Conservation (phyloP, 2,113 vertebrate species). For the Sinocyclocheilus anophthalmus region DNA sequence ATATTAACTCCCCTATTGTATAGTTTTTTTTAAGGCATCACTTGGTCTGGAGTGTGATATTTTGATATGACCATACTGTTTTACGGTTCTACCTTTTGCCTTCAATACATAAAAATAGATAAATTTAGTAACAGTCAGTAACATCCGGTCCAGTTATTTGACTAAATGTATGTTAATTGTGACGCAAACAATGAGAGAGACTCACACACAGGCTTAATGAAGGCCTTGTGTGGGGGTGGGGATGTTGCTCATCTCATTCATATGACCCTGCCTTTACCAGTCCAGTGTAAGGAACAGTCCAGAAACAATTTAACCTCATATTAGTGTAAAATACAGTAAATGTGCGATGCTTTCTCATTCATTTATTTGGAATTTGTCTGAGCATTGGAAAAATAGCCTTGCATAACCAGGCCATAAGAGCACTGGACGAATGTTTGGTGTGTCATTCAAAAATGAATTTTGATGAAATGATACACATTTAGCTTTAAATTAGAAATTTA, state of each 20-base stretch:
- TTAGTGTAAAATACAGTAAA: not conserved
- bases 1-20: not conserved
- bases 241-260: constrained; percentile 30
- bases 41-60: not conserved
- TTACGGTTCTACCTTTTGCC: not conserved
- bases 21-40: not conserved
- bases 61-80: not conserved
- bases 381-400: not conserved
- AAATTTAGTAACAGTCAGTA: not conserved
- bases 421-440: not conserved
- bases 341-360: not conserved
- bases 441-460: not conserved
- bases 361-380: not conserved
- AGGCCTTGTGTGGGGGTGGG: constrained; percentile 39
- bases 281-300: not conserved
- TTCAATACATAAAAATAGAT: not conserved
- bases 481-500: not conserved
- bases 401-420: not conserved
- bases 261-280: constrained; percentile 27
- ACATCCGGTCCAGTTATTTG: not conserved
- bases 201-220: not conserved
- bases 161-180: constrained; percentile 24
- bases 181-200: constrained; percentile 23
- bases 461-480: not conserved
- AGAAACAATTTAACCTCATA: not conserved